Evolutionary conservation across 1,140 invertebrate species (phyloP).

Genomic region (Dermatophagoides farinae): DNA sequence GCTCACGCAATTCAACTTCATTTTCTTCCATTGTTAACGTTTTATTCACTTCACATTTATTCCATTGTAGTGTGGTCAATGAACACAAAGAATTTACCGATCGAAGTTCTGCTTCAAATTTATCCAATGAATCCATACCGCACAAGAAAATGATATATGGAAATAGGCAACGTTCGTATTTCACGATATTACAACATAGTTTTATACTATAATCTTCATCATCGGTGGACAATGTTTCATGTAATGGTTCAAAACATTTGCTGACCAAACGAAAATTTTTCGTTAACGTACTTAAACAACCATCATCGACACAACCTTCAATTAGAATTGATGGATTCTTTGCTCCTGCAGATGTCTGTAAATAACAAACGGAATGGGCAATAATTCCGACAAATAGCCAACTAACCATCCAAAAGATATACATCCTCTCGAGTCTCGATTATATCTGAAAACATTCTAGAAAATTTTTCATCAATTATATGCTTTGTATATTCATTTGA

Average conservation of each 20-base stretch:
- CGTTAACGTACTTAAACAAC: background rate
- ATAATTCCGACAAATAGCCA: too few species aligned
- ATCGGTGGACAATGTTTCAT: background rate
- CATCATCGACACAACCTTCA: conserved; percentile 7
- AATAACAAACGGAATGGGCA: too few species aligned
- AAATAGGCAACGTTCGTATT: conserved; percentile 7
- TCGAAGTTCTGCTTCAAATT: conserved; percentile 8
- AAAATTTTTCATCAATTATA: too few species aligned
- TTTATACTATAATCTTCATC: conserved; percentile 9
- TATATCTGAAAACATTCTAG: too few species aligned
- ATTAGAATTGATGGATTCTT: conserved; percentile 1
- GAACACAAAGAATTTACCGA: background rate
- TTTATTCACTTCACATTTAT: conserved; percentile 10
- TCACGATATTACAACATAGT: conserved; percentile 1
- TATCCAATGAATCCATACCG: conserved; percentile 9
- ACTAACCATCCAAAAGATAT: too few species aligned
- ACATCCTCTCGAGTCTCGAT: too few species aligned
- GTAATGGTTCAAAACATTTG: conserved; percentile 1
- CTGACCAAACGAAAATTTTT: background rate
- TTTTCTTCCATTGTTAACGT: background rate
- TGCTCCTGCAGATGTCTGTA: background rate
- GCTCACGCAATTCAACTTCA: background rate
- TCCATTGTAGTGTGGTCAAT: background rate
- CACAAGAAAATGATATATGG: conserved; percentile 4
- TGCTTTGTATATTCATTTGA: too few species aligned